Conservation (phyloP, 2,113 vertebrate genomes). For the Colinus virginianus region DNA sequence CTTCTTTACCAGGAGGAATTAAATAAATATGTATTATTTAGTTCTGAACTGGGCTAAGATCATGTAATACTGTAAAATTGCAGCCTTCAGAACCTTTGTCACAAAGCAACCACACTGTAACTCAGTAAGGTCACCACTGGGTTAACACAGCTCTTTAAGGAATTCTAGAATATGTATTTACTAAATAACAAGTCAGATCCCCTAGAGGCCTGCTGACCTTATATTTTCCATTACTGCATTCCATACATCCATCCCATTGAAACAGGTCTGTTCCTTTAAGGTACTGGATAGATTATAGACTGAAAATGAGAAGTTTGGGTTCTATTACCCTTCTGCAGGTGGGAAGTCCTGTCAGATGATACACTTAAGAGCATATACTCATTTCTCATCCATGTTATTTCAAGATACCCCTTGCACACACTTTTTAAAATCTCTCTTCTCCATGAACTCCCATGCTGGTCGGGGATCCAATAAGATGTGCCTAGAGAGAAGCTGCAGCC, state of each 20-base stretch:
- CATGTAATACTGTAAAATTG: not conserved
- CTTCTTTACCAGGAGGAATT: not conserved
- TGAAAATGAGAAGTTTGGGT: not conserved
- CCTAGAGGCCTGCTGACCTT: not conserved
- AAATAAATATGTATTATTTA: not conserved
- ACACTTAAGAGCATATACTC: not conserved
- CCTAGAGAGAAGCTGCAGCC: not conserved
- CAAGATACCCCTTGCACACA: accelerated
- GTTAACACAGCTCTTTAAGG: not conserved
- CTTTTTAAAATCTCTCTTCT: not conserved
- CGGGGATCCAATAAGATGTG: not conserved
- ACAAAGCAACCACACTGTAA: not conserved
- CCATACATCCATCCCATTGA: not conserved
- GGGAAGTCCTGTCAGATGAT: not conserved
- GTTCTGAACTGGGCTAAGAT: not conserved
- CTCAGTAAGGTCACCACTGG: not conserved
- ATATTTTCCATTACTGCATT: not conserved
- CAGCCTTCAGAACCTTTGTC: not conserved
- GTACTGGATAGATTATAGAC: not conserved
- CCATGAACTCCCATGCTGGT: not conserved
- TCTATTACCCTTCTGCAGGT: not conserved
- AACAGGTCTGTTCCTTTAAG: not conserved
- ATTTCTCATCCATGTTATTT: not conserved
- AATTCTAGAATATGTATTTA: not conserved
- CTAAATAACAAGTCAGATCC: not conserved